phyloP scores from a whole-genome alignment of 2,113 vertebrate species.

The Tyto alba region DNA sequence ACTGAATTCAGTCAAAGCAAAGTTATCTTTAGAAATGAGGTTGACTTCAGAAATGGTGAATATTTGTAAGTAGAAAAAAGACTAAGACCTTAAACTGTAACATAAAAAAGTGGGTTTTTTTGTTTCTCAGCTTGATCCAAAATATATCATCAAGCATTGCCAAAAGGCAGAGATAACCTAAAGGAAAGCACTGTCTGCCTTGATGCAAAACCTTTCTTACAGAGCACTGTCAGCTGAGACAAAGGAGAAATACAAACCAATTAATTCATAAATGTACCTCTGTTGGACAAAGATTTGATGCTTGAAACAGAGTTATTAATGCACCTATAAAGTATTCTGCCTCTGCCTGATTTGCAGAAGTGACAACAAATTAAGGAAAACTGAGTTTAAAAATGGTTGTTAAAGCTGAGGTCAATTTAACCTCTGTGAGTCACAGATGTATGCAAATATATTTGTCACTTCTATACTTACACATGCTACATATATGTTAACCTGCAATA shows the following conservation, averaged over 20 bases:
- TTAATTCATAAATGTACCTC: not conserved
- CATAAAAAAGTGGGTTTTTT: not conserved
- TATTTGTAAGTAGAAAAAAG: not conserved
- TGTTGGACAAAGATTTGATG: not conserved
- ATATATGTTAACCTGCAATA: not conserved
- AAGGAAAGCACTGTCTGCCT: not conserved
- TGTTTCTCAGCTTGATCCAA: not conserved
- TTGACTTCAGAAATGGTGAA: not conserved
- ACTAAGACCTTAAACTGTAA: not conserved
- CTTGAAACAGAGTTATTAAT: not conserved
- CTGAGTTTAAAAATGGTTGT: not conserved
- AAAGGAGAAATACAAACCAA: not conserved
- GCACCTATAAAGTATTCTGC: not conserved
- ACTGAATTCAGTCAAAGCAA: not conserved
- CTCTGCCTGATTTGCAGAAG: not conserved
- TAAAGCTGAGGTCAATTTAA: not conserved
- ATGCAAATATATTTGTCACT: not conserved
- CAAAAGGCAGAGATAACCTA: not conserved
- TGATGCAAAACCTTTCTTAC: not conserved
- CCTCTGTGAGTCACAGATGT: not conserved
- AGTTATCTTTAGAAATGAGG: not conserved
- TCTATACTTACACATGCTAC: too few relatives aligned
- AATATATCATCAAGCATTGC: not conserved
- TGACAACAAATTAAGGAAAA: not conserved
- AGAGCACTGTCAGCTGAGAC: not conserved